Conservation (phyloP, 2,113 vertebrate genomes). For the Menidia beryllina region DNA sequence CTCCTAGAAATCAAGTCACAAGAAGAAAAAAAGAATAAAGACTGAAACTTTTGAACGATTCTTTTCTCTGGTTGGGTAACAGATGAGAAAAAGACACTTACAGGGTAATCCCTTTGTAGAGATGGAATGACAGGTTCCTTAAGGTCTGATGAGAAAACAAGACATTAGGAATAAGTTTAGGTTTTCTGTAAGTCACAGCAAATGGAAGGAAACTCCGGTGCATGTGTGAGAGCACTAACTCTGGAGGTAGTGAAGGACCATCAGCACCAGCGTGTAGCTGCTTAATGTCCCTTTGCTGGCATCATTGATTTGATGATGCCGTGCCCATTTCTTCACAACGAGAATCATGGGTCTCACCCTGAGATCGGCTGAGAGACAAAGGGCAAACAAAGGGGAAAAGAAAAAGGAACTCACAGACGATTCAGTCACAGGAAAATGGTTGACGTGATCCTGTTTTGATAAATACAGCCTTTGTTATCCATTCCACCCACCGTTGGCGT, state of each 20-base stretch:
- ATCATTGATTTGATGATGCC: constrained; percentile 91
- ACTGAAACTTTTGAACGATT: background rate
- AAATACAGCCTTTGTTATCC: background rate
- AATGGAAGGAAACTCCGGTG: background rate
- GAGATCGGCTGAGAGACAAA: constrained; percentile 86
- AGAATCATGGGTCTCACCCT: constrained; percentile 93
- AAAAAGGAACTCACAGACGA: background rate
- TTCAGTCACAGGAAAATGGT: no score
- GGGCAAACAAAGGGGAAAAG: constrained; percentile 5
- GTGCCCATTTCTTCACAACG: constrained; percentile 95
- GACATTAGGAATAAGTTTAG: constrained; percentile 20
- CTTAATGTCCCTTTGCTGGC: constrained; percentile 96
- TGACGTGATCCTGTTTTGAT: background rate
- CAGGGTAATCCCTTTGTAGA: constrained; percentile 93
- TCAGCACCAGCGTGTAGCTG: constrained; percentile 96
- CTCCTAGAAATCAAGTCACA: constrained; percentile 80
- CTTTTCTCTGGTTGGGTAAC: background rate
- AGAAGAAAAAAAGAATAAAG: constrained; percentile 23
- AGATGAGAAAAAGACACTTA: constrained; percentile 80
- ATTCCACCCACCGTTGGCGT: constrained; percentile 89
- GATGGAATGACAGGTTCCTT: constrained; percentile 92
- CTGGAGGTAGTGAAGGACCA: constrained; percentile 98
- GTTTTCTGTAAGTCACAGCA: background rate
- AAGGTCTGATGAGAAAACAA: constrained; percentile 83
- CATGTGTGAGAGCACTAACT: constrained; percentile 85